Evolutionary conservation across 2,888 invertebrate genomes (phyloP).

Genomic region (Tachina grossa): DNA sequence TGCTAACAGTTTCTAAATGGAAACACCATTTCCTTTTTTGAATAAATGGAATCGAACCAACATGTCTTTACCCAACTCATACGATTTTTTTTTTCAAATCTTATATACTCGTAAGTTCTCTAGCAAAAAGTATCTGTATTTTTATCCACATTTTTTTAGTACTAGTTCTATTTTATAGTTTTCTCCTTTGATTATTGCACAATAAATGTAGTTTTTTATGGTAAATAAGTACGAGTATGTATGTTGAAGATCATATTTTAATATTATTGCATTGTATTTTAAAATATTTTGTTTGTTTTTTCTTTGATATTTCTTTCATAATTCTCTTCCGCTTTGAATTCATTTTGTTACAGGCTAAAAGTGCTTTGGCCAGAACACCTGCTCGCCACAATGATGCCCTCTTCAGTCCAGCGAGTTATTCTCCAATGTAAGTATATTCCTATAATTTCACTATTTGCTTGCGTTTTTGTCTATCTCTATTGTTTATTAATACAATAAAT

Average conservation of each 20-base stretch:
- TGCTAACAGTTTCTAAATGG: constrained; percentile 27
- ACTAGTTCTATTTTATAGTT: constrained; percentile 25
- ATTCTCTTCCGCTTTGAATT: constrained; percentile 65
- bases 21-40: constrained; percentile 43
- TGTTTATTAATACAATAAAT: constrained; percentile 48
- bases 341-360: constrained; percentile 76
- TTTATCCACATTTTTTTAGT: constrained; percentile 13
- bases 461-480: constrained; percentile 30
- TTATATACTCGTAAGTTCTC: constrained; percentile 8
- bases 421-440: constrained; percentile 79
- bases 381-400: constrained; percentile 77
- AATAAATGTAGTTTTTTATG: constrained; percentile 41
- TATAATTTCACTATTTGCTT: constrained; percentile 32
- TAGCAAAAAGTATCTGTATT: not conserved
- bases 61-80: constrained; percentile 2
- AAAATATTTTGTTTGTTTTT: constrained; percentile 24
- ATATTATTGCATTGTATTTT: constrained; percentile 53
- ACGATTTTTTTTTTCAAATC: constrained; percentile 21
- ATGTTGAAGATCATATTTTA: constrained; percentile 52
- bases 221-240: not conserved
- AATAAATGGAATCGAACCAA: constrained; percentile 16
- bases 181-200: constrained; percentile 35
- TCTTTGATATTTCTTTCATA: constrained; percentile 39
- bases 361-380: constrained; percentile 77
- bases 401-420: constrained; percentile 81